Evolutionary conservation across 1,140 invertebrate genomes (phyloP).

Genomic region (Solenopsis invicta): DNA sequence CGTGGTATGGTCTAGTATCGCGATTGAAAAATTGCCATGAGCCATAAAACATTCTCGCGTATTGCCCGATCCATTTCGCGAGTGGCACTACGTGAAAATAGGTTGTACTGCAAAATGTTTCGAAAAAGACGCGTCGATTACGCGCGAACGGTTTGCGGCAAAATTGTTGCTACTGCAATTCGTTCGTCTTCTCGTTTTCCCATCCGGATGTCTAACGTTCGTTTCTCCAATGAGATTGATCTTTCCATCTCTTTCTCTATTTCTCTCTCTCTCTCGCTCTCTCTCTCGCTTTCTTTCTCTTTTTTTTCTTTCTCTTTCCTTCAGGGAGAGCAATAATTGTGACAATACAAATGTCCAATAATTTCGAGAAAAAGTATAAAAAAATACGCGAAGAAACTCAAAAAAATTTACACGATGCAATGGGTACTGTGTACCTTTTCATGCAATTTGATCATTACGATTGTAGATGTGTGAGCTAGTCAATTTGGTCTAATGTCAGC

Average conservation of each 20-base stretch:
- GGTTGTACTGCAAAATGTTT: constrained; percentile 43
- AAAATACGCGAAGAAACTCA: background rate
- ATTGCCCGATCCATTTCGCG: constrained; percentile 66
- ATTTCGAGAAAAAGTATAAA: constrained; percentile 10
- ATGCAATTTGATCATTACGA: no score
- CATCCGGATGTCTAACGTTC: constrained; percentile 9
- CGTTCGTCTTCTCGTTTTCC: background rate
- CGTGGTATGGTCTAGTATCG: constrained; percentile 54
- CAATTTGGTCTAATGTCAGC: no score
- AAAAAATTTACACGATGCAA: background rate
- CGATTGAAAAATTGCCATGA: constrained; percentile 72
- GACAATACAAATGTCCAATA: background rate
- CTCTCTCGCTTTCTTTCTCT: constrained; percentile 38
- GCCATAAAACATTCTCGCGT: constrained; percentile 67
- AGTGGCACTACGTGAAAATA: constrained; percentile 54
- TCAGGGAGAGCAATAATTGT: background rate
- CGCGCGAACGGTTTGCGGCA: constrained; percentile 5
- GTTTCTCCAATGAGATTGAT: constrained; percentile 23
- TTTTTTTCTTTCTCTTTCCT: constrained; percentile 26
- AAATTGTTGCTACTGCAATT: constrained; percentile 38
- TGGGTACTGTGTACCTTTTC: background rate
- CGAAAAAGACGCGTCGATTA: constrained; percentile 55
- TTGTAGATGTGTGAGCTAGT: no score
- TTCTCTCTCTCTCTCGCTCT: constrained; percentile 28
- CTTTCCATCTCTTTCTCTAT: background rate